Conservation (phyloP, 2,888 invertebrate species). For the Tolmerus cingulatus region DNA sequence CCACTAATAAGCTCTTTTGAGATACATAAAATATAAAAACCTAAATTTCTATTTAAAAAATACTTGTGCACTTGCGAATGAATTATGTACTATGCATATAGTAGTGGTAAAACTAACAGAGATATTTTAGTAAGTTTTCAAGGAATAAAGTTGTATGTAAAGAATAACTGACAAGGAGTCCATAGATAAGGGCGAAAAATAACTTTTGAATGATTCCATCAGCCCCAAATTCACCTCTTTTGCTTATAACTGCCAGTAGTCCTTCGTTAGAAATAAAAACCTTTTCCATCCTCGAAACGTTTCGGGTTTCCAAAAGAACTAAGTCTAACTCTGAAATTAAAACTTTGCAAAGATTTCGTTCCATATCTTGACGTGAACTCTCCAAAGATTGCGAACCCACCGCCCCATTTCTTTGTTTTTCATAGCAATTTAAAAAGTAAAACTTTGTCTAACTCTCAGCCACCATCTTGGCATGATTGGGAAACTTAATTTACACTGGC, state of each 20-base stretch:
- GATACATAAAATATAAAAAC: too few relatives aligned
- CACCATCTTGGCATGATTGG: not conserved
- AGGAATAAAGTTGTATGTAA: not conserved
- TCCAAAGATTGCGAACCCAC: not conserved
- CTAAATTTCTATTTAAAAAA: too few relatives aligned
- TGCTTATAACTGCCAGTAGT: not conserved
- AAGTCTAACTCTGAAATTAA: not conserved
- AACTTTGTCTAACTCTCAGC: not conserved
- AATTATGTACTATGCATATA: too few relatives aligned
- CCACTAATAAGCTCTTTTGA: too few relatives aligned
- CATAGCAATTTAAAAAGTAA: not conserved
- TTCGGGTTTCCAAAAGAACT: not conserved
- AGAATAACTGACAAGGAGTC: not conserved
- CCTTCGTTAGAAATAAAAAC: not conserved
- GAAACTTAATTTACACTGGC: not conserved
- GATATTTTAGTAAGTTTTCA: not conserved
- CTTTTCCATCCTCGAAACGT: not conserved
- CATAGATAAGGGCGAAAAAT: not conserved
- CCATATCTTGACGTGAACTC: not conserved
- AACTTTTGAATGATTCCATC: not conserved
- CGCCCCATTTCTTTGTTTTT: not conserved
- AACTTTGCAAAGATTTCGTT: not conserved
- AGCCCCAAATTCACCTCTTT: not conserved
- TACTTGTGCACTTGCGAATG: too few relatives aligned
- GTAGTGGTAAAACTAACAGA: too few relatives aligned